phyloP scores from a whole-genome alignment of 2,113 vertebrate genomes.

The Mugil cephalus region DNA sequence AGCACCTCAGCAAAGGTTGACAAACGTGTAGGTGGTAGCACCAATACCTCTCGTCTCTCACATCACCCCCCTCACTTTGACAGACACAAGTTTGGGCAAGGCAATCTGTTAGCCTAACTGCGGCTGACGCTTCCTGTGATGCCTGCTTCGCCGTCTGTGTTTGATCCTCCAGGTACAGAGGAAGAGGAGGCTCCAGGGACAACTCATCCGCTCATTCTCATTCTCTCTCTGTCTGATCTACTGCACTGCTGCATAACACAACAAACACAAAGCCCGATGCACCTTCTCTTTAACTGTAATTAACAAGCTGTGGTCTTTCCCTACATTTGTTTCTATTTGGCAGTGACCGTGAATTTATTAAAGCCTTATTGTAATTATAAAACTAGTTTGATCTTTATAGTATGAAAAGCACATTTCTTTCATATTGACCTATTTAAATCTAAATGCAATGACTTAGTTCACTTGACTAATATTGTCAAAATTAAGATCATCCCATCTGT shows the following conservation, averaged over 20 bases:
- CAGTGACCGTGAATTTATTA: no score
- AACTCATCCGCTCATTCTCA: constrained; percentile 51
- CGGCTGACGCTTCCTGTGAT: constrained; percentile 69
- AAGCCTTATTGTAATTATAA: no score
- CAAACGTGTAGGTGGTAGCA: background rate
- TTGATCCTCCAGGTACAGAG: constrained; percentile 77
- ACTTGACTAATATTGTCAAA: no score
- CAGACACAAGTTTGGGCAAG: constrained; percentile 56
- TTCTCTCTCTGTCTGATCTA: constrained; percentile 64
- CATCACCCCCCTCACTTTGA: constrained; percentile 35
- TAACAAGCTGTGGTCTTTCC: constrained; percentile 11
- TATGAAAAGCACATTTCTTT: no score
- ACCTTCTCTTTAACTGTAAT: constrained; percentile 11
- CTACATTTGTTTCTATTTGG: background rate
- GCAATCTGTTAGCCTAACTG: constrained; percentile 71
- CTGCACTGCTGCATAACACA: constrained; percentile 41
- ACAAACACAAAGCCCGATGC: constrained; percentile 3
- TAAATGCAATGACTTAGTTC: no score
- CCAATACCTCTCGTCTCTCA: background rate
- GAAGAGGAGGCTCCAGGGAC: constrained; percentile 63
- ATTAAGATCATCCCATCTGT: no score
- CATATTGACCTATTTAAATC: no score
- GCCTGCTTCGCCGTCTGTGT: constrained; percentile 48
- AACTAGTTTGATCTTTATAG: no score
- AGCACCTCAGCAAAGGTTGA: background rate